Evolutionary conservation across 2,888 invertebrate species (phyloP), one percentile per base, ranked within the genome.

Genomic region (Acrobasis suavella): DNA sequence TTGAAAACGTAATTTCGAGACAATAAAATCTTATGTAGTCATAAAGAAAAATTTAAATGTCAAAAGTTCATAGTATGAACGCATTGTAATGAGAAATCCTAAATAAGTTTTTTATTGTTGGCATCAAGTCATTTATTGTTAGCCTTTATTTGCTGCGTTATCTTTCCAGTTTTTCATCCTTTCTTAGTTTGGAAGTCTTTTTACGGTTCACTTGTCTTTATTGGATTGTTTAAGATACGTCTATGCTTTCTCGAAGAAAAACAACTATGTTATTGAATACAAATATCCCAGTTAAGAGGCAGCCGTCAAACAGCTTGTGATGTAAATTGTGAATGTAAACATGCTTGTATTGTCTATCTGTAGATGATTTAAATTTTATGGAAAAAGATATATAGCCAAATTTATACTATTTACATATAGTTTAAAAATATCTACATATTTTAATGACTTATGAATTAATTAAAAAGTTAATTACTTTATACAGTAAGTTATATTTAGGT

Each of bases 161-260:
- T 62, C 65, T 67, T 66, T 59, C 50, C 64, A 58, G 61, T 66
- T 67, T 64, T 65, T 69, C 32, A 32, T 32, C 32, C 58, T 68
- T 61, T 65, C 60, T 64, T 64, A 65, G 67, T 69, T 70, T 68
- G 50, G 50, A 50, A 39, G 50, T 51, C 50, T 70, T 72, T 67
- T 69, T 68, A 65, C 70, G 65, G 58, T 68, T 72, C 67, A 65
- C 65, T 70, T 68, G 69, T 65, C 65, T 69, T 67, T 64, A 70
- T 68, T 67, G 68, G 62, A 65, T 66, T 67, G 65, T 68, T 69
- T 70, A 68, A 65, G 67, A 67, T 62, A 51, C 69, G 63, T 50
- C 63, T 65, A 60, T 61, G 58, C 62, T 62, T 68, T 62, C 22
- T 64, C 63, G 52, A 69, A 68, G 63, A 65, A 70, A 69, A 69